Conservation (phyloP, 2,113 vertebrate species). For the Odontophorus gujanensis region DNA sequence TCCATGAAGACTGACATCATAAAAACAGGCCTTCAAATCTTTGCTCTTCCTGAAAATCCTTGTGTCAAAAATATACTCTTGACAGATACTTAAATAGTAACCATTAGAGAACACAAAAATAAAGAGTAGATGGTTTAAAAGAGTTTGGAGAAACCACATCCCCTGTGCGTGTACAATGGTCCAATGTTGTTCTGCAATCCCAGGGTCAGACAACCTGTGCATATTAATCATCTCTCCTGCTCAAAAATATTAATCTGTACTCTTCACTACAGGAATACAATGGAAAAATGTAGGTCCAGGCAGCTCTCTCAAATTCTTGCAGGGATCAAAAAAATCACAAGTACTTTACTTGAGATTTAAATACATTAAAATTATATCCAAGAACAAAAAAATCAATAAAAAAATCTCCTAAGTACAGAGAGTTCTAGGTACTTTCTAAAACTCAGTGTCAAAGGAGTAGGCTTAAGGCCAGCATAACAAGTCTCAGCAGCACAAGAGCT, state of each 20-base stretch:
- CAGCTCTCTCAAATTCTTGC: not conserved
- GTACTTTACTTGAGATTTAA: not conserved
- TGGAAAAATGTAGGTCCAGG: not conserved
- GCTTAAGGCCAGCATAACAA: constrained; percentile 14
- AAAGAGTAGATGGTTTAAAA: not conserved
- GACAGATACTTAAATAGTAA: not conserved
- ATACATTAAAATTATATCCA: not conserved
- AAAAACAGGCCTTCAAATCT: not conserved
- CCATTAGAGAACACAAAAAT: not conserved
- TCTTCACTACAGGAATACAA: not conserved
- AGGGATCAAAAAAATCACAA: not conserved
- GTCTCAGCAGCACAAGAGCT: not conserved
- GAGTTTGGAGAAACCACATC: not conserved
- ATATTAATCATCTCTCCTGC: not conserved
- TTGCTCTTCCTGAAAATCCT: not conserved
- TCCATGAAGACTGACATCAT: not conserved
- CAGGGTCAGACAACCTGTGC: not conserved
- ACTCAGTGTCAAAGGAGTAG: not conserved
- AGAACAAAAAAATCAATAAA: not conserved
- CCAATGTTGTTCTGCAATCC: not conserved
- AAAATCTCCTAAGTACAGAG: not conserved
- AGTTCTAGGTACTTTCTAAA: not conserved
- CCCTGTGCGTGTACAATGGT: not conserved
- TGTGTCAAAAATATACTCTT: not conserved
- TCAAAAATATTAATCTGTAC: not conserved